Base-by-base conservation (phyloP, 2,113 vertebrate species). In the Nycticebus coucang region DNA sequence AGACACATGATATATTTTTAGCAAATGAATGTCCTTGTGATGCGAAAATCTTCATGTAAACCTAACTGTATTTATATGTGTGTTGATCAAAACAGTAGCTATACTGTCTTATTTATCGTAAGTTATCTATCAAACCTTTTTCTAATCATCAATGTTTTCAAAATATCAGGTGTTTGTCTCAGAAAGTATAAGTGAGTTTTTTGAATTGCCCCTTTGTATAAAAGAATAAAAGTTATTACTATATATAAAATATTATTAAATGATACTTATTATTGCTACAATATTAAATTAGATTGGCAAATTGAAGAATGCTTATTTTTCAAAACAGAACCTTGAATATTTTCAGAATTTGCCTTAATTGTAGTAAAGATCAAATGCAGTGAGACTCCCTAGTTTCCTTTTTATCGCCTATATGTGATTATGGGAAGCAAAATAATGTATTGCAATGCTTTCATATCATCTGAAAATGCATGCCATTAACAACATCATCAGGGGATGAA, bases 331-430 rank as follows among this genome's bases (percentile, higher is more conserved):
- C 55, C 57, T 57, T 93, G 41, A 78, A 26, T 79, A 55, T 74
- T 93, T 95, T 57, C 28, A 68, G 64, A 89, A 91, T 91, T 93
- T 95, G 15, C 50, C 21, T 96, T 79, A 24, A 92, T 86, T 86
- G 59, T 59, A 81, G n/a, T 13, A 68, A 95, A 92, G 74, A 19
- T 37, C 45, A 89, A 92, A 77, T 71, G 62, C 10, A 89, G n/a
- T 72, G 41, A 84, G 41, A 78, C 10, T 69, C 33, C 85, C 35
- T 59, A 74, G 37, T 74, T 93, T 79, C 71, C 57, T 21, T 78
- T 93, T 83, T 74, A 57, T 62, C 35, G 35, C 79, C 28, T 53
- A 4, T 82, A 4, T 89, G 28, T 79, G 12, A 69, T 53, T 71
- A 87, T 69, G 35, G 18, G 33, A 66, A 86, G 26, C 62, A 91